A percentile compares a stretch with the other conserved stretches of the same genome.
Evolutionary conservation across 1,140 invertebrate genomes (phyloP).

Genomic region (Protaetia brevitarsis): DNA sequence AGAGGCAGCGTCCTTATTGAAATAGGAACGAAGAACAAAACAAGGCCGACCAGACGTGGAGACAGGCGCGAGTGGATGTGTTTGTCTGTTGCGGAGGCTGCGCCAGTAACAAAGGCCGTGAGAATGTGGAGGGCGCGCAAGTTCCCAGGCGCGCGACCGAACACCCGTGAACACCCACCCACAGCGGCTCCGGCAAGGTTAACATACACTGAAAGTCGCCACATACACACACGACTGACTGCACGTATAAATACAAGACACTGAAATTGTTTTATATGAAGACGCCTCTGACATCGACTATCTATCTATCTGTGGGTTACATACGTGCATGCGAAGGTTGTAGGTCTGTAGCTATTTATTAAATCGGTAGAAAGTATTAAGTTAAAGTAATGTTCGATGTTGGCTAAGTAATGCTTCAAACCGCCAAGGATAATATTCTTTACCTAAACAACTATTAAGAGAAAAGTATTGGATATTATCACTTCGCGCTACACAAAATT

Average conservation of each 20-base stretch:
- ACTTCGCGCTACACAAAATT: no score
- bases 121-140: conserved; percentile 20
- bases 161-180: conserved; percentile 22
- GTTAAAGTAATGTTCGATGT: no score
- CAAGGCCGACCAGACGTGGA: background rate
- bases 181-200: conserved; percentile 18
- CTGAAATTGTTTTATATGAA: conserved; percentile 8
- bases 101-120: conserved; percentile 20
- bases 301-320: no score
- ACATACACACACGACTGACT: background rate
- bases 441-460: no score
- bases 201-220: background rate
- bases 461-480: no score
- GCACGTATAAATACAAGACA: background rate
- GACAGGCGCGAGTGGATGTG: conserved; percentile 2
- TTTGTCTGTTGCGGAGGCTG: conserved; percentile 19
- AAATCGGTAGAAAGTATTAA: no score
- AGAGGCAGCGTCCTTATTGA: conserved; percentile 14
- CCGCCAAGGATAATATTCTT: no score
- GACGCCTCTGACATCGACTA: no score
- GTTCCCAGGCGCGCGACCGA: conserved; percentile 22
- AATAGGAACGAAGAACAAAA: conserved; percentile 19
- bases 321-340: no score
- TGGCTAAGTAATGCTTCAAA: no score
- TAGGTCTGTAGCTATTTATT: no score